Conservation (phyloP, 2,888 invertebrate genomes). For the Mylabris sibirica region DNA sequence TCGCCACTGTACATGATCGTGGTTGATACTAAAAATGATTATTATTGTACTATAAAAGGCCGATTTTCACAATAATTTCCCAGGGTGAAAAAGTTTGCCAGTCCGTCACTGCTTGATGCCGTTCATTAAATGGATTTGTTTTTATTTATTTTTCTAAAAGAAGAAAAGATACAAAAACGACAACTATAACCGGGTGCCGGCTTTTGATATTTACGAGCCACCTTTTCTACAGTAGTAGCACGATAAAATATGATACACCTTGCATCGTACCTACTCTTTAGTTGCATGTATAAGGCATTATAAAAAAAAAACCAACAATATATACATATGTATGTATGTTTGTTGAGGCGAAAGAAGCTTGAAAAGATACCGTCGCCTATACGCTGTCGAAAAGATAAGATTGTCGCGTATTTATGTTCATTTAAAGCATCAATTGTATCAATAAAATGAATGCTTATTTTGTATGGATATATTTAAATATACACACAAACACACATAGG, state of each 20-base stretch:
- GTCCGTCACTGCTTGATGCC: no score
- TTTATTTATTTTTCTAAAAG: neutral
- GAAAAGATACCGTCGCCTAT: slow-evolving; percentile 7
- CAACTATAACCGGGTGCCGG: slow-evolving; percentile 9
- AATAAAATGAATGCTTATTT: neutral
- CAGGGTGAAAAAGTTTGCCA: no score
- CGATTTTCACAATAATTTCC: no score
- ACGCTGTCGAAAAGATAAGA: slow-evolving; percentile 46
- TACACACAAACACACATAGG: neutral
- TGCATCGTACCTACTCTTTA: slow-evolving; percentile 12
- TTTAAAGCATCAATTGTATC: slow-evolving; percentile 47
- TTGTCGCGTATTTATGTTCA: slow-evolving; percentile 47
- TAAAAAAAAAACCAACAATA: slow-evolving; percentile 3
- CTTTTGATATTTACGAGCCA: slow-evolving; percentile 14
- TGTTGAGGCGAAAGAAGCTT: neutral
- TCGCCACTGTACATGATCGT: no score
- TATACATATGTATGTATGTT: neutral
- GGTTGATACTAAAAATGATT: no score
- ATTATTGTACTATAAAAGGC: no score
- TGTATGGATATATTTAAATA: neutral
- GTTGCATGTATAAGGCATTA: slow-evolving; percentile 13
- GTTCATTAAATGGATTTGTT: no score
- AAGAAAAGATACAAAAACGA: neutral
- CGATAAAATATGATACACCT: slow-evolving; percentile 15
- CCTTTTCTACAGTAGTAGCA: slow-evolving; percentile 10